Evolutionary conservation across 2,113 vertebrate species (phyloP), one percentile per base, ranked within the genome.

Genomic region (Aramus guarauna): DNA sequence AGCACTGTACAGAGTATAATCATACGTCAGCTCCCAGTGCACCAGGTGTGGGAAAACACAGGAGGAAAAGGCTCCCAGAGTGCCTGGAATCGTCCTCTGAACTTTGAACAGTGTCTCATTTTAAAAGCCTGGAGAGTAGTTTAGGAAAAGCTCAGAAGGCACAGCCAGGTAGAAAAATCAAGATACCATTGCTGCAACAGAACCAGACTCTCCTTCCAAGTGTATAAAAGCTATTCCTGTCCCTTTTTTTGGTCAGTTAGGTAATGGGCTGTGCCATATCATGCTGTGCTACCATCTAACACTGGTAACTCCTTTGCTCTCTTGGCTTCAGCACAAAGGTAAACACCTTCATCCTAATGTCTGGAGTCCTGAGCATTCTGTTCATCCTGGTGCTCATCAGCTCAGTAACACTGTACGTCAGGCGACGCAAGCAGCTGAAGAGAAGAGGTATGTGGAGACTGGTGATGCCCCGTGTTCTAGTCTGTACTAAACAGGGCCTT

Each of bases 371-470:
- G 64, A 55, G 82, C 11, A 1, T 89, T 34, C 72, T 97, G 76
- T 48, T 98, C 13, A 4, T 96, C 22, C 71, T 97, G 92, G 48
- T 34, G 9, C 7, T 97, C 1, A 0, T 7, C 15, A 3, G n/a
- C 74, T 11, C 6, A 4, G 0, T 13, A 8, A 21, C 4, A 6
- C 50, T 96, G 39, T 71, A 14, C 6, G 5, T 97, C 60, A 50
- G 50, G 90, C 19, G 50, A 71, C 27, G 1, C 68, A 60, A 2
- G 48, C 52, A 74, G 34, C 69, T 52, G 52, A 15, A 12, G 8
- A 8, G 18, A 14, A 12, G 36, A 94, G 97, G 97, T 97, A 95
- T 3, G 93, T 90, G 90, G 26, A 15, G 79, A 20, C 27, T 67
- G 55, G 23, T 1, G 7, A 12, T 34, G 56, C 58, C 52, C 76